Percentiles rank a stretch among this genome's conserved stretches.
These are phyloP conservation scores for Lomographa bimaculata DNA, from an alignment of 2,888 invertebrate species.

Conservation along the genomic window DNA sequence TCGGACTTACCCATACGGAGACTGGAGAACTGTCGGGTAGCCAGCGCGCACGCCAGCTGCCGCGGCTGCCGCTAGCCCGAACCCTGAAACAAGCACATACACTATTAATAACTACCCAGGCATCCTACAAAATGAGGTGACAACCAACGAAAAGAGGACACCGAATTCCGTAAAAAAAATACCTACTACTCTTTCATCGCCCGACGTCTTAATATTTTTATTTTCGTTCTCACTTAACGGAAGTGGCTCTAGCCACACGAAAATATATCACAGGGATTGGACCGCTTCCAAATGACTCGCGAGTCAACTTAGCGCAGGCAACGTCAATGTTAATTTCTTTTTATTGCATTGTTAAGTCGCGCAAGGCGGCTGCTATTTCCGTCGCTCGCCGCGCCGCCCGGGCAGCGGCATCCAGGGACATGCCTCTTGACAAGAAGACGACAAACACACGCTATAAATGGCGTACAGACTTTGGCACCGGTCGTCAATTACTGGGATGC, in stretches of 20 bases:
- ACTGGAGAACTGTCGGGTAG: slow-evolving; percentile 90
- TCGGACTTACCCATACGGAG: slow-evolving; percentile 93
- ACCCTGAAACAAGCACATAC: slow-evolving; percentile 63
- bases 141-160: slow-evolving; percentile 49
- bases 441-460: slow-evolving; percentile 78
- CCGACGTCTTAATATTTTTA: slow-evolving; percentile 49
- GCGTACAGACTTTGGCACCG: slow-evolving; percentile 66
- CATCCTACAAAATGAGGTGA: slow-evolving; percentile 39
- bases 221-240: slow-evolving; percentile 75
- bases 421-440: slow-evolving; percentile 75
- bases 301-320: slow-evolving; percentile 78
- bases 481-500: slow-evolving; percentile 42
- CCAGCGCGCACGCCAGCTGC: slow-evolving; percentile 90
- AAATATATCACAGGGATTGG: slow-evolving; percentile 73
- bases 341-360: slow-evolving; percentile 83
- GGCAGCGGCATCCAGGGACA: slow-evolving; percentile 72
- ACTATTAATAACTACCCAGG: slow-evolving; percentile 20
- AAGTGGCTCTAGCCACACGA: slow-evolving; percentile 68
- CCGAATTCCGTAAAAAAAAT: slow-evolving; percentile 46
- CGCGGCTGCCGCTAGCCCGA: slow-evolving; percentile 73
- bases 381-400: slow-evolving; percentile 74
- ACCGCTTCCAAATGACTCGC: slow-evolving; percentile 78
- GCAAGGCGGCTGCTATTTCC: slow-evolving; percentile 73
- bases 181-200: slow-evolving; percentile 56
- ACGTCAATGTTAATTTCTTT: slow-evolving; percentile 81